Conservation (phyloP, 2,888 invertebrate species). For the Cephus nigrinus region DNA sequence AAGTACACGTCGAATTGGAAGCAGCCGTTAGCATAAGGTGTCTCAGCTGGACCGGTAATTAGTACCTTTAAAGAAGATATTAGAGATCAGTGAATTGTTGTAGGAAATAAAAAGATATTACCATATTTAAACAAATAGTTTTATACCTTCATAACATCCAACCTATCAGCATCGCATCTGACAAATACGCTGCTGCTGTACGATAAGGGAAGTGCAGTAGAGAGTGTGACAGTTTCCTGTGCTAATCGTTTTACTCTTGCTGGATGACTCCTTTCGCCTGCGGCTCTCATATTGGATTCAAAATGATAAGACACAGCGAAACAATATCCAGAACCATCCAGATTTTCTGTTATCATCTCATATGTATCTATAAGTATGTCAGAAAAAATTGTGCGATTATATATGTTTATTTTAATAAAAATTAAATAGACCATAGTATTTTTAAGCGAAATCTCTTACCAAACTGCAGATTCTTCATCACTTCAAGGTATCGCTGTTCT, state of each 20-base stretch:
- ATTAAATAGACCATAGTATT: not conserved
- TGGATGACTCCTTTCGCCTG: constrained; percentile 88
- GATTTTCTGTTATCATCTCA: constrained; percentile 89
- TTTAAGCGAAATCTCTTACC: constrained; percentile 68
- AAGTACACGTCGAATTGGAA: constrained; percentile 93
- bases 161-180: constrained; percentile 91
- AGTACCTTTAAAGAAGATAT: constrained; percentile 72
- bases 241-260: constrained; percentile 91
- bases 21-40: constrained; percentile 92
- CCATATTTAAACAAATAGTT: not conserved
- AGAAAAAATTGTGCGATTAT: not conserved
- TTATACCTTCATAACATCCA: constrained; percentile 93
- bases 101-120: not conserved
- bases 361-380: constrained; percentile 77
- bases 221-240: constrained; percentile 94
- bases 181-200: constrained; percentile 96
- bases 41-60: constrained; percentile 92
- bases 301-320: constrained; percentile 92
- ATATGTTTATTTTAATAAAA: constrained; percentile 3
- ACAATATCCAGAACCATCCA: constrained; percentile 78
- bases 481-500: constrained; percentile 84
- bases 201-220: constrained; percentile 91
- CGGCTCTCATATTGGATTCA: constrained; percentile 86
- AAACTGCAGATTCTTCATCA: constrained; percentile 91
- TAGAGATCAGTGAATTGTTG: not conserved